These are phyloP conservation scores for Conger conger DNA, from an alignment of 2,113 vertebrate genomes.

Conservation along the genomic window DNA sequence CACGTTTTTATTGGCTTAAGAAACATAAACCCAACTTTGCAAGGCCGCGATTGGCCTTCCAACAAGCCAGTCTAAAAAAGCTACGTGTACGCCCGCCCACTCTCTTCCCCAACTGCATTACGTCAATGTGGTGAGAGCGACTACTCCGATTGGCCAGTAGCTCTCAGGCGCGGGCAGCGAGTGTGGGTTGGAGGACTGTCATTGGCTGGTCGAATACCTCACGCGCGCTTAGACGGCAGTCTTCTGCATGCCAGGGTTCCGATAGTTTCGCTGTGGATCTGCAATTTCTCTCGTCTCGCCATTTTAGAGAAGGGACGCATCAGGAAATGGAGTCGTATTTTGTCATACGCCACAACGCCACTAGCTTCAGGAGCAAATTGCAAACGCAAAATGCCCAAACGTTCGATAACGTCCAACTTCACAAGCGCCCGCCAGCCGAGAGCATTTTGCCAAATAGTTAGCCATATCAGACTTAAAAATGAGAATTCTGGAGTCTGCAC, in stretches of 20 bases:
- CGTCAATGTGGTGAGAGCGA: conserved; percentile 54
- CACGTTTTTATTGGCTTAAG: conserved; percentile 38
- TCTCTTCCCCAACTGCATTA: conserved; percentile 50
- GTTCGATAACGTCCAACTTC: no score
- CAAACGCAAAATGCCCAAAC: no score
- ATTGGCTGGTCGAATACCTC: conserved; percentile 63
- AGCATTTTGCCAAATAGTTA: background rate
- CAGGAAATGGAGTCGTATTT: background rate
- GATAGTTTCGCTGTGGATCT: background rate
- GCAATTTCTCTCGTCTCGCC: background rate
- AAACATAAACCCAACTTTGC: background rate
- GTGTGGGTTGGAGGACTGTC: conserved; percentile 33
- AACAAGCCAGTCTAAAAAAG: conserved; percentile 23
- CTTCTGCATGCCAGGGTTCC: conserved; percentile 30
- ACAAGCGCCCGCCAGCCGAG: no score
- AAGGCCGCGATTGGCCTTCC: conserved; percentile 32
- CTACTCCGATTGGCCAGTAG: conserved; percentile 51
- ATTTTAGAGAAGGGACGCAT: background rate
- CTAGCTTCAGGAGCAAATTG: no score
- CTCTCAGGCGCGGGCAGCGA: conserved; percentile 57
- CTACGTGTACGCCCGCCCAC: background rate
- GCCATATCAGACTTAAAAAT: background rate
- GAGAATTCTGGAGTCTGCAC: background rate
- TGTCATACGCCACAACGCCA: no score
- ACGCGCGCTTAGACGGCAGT: conserved; percentile 42